phyloP scores from a whole-genome alignment of 2,888 invertebrate genomes.

The Drosophila nr. perissopoda region DNA sequence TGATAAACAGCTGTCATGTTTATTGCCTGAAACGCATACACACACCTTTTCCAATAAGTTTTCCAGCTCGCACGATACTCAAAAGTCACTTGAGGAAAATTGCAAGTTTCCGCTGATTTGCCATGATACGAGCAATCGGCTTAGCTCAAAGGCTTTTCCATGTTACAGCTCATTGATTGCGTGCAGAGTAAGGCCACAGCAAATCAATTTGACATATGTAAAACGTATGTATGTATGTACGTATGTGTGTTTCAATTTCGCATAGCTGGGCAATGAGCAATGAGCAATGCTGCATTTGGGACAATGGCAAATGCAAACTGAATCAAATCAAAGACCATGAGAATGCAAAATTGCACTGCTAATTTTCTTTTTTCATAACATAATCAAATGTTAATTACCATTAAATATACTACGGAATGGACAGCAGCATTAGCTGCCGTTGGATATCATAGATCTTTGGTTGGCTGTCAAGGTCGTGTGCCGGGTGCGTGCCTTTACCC shows the following conservation, averaged over 20 bases:
- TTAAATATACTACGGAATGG: conserved; percentile 54
- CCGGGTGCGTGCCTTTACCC: conserved; percentile 62
- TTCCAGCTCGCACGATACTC: conserved; percentile 9
- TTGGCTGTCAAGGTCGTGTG: conserved; percentile 64
- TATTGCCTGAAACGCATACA: conserved; percentile 3
- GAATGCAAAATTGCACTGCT: conserved; percentile 28
- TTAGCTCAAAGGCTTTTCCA: conserved; percentile 67
- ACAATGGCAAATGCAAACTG: conserved; percentile 25
- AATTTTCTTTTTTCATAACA: conserved; percentile 25
- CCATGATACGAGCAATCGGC: conserved; percentile 53
- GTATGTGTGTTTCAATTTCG: conserved; percentile 41
- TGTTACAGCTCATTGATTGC: conserved; percentile 71
- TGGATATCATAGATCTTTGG: conserved; percentile 36
- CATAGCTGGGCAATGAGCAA: conserved; percentile 45
- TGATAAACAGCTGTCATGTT: conserved; percentile 47
- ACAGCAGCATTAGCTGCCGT: conserved; percentile 17
- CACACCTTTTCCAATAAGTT: conserved; percentile 22
- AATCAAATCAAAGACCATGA: conserved; percentile 20
- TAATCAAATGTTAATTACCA: conserved; percentile 66
- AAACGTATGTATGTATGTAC: conserved; percentile 4
- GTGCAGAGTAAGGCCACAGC: conserved; percentile 49
- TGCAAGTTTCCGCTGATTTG: conserved; percentile 58
- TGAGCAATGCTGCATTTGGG: conserved; percentile 21
- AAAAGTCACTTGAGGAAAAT: conserved; percentile 47
- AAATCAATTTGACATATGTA: conserved; percentile 73